Conservation (phyloP, 1,140 invertebrate genomes). For the Drosophila orena region DNA sequence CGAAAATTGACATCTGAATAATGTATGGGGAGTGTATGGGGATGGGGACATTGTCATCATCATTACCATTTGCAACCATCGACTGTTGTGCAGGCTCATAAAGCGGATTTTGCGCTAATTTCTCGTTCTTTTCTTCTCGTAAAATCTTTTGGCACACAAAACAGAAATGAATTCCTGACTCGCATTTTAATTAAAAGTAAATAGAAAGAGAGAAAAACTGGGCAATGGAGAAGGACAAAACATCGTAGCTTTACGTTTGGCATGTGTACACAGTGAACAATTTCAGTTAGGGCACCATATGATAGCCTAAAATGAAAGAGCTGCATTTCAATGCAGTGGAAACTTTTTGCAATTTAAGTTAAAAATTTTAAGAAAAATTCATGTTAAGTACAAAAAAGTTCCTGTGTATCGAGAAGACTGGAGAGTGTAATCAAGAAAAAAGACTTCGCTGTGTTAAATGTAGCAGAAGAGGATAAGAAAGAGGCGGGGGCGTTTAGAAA, state of each 20-base stretch:
- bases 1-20: conserved; percentile 59
- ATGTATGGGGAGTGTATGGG: conserved; percentile 34
- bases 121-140: conserved; percentile 10
- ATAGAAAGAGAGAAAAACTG: conserved; percentile 51
- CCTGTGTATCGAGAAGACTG: conserved; percentile 11
- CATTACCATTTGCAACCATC: conserved; percentile 54
- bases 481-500: conserved; percentile 67
- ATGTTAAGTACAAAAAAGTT: not conserved
- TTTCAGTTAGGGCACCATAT: not conserved
- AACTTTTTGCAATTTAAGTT: not conserved
- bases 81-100: conserved; percentile 60
- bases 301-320: not conserved
- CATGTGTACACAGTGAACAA: conserved; percentile 24
- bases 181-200: conserved; percentile 83
- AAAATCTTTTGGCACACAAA: conserved; percentile 47
- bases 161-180: conserved; percentile 66
- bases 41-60: conserved; percentile 36
- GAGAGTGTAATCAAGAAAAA: not conserved
- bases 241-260: conserved; percentile 11
- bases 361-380: not conserved
- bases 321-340: not conserved
- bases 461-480: conserved; percentile 49
- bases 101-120: conserved; percentile 64
- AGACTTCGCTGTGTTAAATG: conserved; percentile 60
- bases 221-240: conserved; percentile 5